Percentiles rank a stretch among this genome's conserved stretches.
phyloP scores from a whole-genome alignment of 2,797 vertebrate species.

The Mus spretus region DNA sequence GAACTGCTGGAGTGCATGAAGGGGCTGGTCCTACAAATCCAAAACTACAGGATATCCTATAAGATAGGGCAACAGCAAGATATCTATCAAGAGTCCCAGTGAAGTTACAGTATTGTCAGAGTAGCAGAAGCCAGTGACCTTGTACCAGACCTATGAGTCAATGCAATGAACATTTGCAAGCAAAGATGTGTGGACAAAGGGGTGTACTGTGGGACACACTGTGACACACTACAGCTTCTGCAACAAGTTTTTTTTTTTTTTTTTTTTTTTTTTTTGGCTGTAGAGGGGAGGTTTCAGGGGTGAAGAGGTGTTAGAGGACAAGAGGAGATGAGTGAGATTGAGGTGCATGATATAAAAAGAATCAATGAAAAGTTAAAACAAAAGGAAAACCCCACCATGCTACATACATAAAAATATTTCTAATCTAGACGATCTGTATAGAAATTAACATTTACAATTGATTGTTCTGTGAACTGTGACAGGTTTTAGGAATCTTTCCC shows the following conservation, averaged over 20 bases:
- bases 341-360: background rate
- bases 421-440: background rate
- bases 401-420: background rate
- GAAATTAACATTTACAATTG: conserved; percentile 14
- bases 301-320: background rate
- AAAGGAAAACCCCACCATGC: background rate
- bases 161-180: background rate
- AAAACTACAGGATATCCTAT: background rate
- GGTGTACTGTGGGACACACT: background rate
- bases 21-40: background rate
- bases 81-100: background rate
- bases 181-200: background rate
- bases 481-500: background rate
- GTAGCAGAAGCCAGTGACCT: background rate
- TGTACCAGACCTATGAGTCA: background rate
- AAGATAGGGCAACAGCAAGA: background rate
- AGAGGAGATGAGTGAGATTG: background rate
- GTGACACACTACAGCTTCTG: background rate
- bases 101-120: background rate
- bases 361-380: background rate
- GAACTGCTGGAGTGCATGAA: background rate
- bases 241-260: background rate
- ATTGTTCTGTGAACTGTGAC: background rate
- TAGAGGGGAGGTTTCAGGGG: background rate
- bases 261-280: background rate